A percentile compares a stretch with the other conserved stretches of the same genome.
phyloP scores from a whole-genome alignment of 2,113 vertebrate species.

The Todiramphus chloris region DNA sequence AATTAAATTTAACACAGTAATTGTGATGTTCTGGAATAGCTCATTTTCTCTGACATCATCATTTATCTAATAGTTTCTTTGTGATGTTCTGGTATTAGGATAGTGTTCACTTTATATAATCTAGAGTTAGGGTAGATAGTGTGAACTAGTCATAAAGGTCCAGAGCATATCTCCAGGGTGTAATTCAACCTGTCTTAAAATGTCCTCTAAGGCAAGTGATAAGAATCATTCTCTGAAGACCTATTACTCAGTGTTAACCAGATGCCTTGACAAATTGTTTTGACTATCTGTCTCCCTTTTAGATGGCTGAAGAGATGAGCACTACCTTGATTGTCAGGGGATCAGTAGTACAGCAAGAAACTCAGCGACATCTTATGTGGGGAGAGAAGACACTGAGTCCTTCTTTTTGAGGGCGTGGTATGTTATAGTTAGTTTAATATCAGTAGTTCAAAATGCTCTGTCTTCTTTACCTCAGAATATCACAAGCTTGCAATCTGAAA shows the following conservation, averaged over 20 bases:
- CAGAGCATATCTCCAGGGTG: neutral
- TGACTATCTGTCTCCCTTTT: neutral
- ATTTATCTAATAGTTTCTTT: neutral
- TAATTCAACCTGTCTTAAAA: neutral
- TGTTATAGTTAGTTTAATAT: neutral
- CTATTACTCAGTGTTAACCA: neutral
- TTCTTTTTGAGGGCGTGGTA: neutral
- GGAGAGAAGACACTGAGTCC: neutral
- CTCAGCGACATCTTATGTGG: neutral
- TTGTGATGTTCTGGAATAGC: neutral
- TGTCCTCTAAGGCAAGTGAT: neutral
- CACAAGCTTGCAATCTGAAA: neutral
- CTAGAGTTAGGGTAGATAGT: neutral
- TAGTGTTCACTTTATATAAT: neutral
- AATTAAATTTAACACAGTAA: neutral
- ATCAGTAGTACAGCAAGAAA: neutral
- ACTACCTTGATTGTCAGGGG: neutral
- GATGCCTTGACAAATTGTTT: neutral
- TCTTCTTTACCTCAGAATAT: conserved; percentile 1
- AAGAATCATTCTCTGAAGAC: neutral
- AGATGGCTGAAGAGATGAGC: neutral
- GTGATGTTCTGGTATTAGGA: neutral
- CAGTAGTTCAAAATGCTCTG: neutral
- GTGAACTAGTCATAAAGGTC: neutral
- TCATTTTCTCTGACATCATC: neutral